Percentiles rank a stretch among this genome's conserved stretches.
Conservation (phyloP, 1,140 invertebrate species). For the Aphaenogaster ashmeadi region DNA sequence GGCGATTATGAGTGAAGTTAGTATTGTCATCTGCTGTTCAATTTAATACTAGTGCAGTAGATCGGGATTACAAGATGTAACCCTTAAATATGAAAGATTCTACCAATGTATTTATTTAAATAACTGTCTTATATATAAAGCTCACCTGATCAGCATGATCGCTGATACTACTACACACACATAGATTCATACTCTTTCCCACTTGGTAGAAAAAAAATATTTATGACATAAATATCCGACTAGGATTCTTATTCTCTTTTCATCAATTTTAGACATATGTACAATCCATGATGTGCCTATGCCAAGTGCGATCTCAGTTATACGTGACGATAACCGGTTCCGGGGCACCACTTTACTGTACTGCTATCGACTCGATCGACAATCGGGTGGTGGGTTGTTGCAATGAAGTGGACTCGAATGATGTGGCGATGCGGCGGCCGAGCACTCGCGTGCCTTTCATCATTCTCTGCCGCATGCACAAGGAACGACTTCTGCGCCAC, state of each 20-base stretch:
- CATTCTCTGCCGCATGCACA: constrained; percentile 94
- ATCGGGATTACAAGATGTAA: background rate
- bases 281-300: constrained; percentile 85
- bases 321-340: constrained; percentile 86
- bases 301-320: constrained; percentile 85
- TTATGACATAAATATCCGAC: background rate
- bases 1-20: constrained; percentile 84
- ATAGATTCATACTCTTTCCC: background rate
- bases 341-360: constrained; percentile 87
- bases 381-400: constrained; percentile 93
- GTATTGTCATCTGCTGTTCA: constrained; percentile 46
- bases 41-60: background rate
- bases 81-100: background rate
- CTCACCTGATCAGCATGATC: background rate
- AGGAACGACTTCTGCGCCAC: constrained; percentile 92
- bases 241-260: constrained; percentile 24
- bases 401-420: constrained; percentile 90
- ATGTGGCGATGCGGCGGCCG: constrained; percentile 90
- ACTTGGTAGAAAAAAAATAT: background rate
- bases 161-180: background rate
- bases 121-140: background rate
- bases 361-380: constrained; percentile 94
- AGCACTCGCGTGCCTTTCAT: constrained; percentile 94
- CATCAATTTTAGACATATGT: constrained; percentile 79
- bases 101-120: background rate